Conservation (phyloP, 2,113 vertebrate species). For the Ceratotherium simum region DNA sequence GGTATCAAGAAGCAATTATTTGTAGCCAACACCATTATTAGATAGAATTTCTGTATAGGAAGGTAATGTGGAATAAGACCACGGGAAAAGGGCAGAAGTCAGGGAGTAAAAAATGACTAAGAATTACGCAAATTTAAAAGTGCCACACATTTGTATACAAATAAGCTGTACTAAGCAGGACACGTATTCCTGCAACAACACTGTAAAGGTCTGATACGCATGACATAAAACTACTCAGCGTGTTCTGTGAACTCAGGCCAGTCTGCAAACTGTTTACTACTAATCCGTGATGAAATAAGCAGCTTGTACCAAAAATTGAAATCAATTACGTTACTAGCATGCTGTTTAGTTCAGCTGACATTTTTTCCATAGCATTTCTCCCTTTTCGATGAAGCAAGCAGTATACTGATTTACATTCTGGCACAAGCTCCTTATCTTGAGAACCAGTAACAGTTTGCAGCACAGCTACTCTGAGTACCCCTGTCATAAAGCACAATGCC, state of each 20-base stretch:
- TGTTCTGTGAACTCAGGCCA: neutral
- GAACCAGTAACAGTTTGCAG: neutral
- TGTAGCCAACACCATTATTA: neutral
- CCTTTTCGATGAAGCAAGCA: neutral
- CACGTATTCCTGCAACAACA: conserved; percentile 5
- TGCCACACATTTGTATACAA: neutral
- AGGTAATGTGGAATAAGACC: conserved; percentile 30
- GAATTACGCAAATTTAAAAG: conserved; percentile 53
- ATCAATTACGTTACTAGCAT: neutral
- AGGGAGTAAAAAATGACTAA: neutral
- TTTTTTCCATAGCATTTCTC: neutral
- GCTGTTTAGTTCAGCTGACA: conserved; percentile 10
- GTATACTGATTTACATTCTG: neutral
- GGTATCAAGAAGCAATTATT: conserved; percentile 40
- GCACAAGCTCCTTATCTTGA: conserved; percentile 7
- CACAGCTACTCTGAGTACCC: neutral
- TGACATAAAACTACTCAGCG: neutral
- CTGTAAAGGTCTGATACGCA: neutral
- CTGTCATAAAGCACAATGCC: neutral
- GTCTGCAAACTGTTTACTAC: neutral
- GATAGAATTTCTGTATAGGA: conserved; percentile 34
- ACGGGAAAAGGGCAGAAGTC: neutral
- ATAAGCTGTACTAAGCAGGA: conserved; percentile 38
- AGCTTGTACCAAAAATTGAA: neutral
- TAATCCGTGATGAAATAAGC: neutral